Evolutionary conservation across 2,113 vertebrate species (phyloP).

Genomic region (Charina bottae): DNA sequence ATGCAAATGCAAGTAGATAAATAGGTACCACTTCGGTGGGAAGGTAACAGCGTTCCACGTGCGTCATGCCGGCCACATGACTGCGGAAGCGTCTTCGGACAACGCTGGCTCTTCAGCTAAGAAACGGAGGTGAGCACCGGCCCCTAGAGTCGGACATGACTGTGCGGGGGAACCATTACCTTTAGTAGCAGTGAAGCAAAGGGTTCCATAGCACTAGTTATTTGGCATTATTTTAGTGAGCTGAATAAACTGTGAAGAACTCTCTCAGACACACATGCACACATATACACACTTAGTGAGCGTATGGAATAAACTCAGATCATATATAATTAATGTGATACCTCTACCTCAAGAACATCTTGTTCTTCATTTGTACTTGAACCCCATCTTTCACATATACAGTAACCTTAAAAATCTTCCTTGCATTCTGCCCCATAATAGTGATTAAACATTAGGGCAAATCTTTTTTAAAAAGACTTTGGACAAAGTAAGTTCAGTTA

Average conservation of each 20-base stretch:
- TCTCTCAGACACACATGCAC: background rate
- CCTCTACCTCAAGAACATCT: background rate
- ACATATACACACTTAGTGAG: background rate
- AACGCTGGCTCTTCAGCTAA: no score
- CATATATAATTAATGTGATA: background rate
- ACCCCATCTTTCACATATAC: background rate
- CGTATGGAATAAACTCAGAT: background rate
- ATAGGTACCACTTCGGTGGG: no score
- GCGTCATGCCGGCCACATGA: no score
- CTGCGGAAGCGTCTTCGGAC: no score
- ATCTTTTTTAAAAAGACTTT: background rate
- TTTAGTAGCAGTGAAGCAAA: no score
- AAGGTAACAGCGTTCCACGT: no score
- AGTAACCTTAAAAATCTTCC: background rate
- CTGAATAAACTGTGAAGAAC: background rate
- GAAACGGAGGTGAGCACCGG: no score
- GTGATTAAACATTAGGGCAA: rapidly evolving
- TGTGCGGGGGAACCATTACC: no score
- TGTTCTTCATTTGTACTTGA: background rate
- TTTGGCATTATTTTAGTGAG: background rate
- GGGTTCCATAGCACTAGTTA: background rate
- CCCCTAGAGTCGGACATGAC: no score
- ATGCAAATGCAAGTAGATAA: no score
- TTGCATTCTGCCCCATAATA: background rate
- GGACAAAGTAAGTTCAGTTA: background rate